Percentiles rank a stretch among this genome's conserved stretches.
Conservation (phyloP, 30 jellyfish, hydroid and myxozoan species). For the Turritopsis dohrnii region DNA sequence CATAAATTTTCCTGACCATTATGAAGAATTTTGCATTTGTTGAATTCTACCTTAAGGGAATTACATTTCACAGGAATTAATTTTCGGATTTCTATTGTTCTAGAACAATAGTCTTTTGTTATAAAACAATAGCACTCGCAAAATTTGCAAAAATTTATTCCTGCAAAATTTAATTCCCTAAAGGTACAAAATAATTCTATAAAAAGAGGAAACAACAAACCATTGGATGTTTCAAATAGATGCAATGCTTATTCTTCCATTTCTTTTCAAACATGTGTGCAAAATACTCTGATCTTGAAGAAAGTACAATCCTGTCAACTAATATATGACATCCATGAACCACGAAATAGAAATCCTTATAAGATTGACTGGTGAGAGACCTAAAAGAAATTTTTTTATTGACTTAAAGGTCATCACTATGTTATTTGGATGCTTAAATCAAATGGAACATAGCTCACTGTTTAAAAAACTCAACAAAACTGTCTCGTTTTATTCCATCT, state of each 20-base stretch:
- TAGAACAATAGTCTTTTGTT: too few species aligned
- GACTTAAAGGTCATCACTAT: too few species aligned
- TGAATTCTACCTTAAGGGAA: too few species aligned
- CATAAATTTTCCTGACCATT: neutral
- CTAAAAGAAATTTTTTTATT: constrained; percentile 33
- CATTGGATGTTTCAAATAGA: constrained; percentile 35
- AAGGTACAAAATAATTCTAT: neutral
- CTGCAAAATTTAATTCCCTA: too few species aligned
- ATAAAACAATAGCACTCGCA: too few species aligned
- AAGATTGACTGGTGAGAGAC: constrained; percentile 30
- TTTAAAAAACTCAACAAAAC: constrained; percentile 50
- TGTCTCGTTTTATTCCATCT: constrained; percentile 57
- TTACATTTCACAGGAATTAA: too few species aligned
- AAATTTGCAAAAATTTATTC: too few species aligned
- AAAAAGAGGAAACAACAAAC: constrained; percentile 17
- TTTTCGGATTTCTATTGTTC: too few species aligned
- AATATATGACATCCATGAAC: constrained; percentile 42
- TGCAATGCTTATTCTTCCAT: constrained; percentile 43
- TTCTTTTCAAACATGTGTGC: constrained; percentile 41
- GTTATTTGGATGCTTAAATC: neutral
- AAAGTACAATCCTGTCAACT: constrained; percentile 49
- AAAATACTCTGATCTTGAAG: constrained; percentile 71
- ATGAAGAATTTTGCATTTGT: neutral
- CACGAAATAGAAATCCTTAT: constrained; percentile 43
- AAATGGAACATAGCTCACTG: constrained; percentile 31